Percentiles rank a stretch among this genome's conserved stretches.
phyloP scores from a whole-genome alignment of 2,113 vertebrate genomes.

The Etia nguti region DNA sequence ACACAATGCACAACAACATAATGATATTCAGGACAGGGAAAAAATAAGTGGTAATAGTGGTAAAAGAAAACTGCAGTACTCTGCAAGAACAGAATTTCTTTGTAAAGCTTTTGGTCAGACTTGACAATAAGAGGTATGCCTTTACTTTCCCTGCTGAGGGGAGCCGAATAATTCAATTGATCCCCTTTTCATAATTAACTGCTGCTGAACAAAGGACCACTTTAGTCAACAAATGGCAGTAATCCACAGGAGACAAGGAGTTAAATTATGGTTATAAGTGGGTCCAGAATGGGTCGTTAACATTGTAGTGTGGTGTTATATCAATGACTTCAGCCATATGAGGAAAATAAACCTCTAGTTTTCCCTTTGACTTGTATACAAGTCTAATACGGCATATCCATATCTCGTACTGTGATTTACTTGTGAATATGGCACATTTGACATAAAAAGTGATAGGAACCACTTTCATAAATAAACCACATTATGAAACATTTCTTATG shows the following conservation, averaged over 20 bases:
- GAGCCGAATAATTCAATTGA: conserved; percentile 1
- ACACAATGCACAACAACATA: not conserved
- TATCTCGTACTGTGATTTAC: not conserved
- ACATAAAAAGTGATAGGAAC: not conserved
- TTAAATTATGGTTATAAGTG: not conserved
- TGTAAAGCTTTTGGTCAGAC: not conserved
- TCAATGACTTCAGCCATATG: not conserved
- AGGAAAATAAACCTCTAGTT: not conserved
- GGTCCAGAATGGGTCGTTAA: not conserved
- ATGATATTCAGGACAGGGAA: not conserved
- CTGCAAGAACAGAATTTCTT: not conserved
- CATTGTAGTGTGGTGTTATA: not conserved
- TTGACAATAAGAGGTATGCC: not conserved
- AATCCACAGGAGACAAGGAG: conserved; percentile 12
- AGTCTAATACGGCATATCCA: not conserved
- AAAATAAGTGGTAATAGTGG: not conserved
- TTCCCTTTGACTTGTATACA: not conserved
- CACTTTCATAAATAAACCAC: not conserved
- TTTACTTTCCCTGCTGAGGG: not conserved
- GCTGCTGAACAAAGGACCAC: conserved; percentile 30
- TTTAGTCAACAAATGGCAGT: conserved; percentile 14
- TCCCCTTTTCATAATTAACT: conserved; percentile 28
- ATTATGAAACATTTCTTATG: not conserved
- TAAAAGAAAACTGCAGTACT: not conserved
- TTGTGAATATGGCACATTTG: not conserved